These are phyloP conservation scores for Caenorhabditis remanei DNA, from an alignment of 1,140 invertebrate species.

Conservation along the genomic window DNA sequence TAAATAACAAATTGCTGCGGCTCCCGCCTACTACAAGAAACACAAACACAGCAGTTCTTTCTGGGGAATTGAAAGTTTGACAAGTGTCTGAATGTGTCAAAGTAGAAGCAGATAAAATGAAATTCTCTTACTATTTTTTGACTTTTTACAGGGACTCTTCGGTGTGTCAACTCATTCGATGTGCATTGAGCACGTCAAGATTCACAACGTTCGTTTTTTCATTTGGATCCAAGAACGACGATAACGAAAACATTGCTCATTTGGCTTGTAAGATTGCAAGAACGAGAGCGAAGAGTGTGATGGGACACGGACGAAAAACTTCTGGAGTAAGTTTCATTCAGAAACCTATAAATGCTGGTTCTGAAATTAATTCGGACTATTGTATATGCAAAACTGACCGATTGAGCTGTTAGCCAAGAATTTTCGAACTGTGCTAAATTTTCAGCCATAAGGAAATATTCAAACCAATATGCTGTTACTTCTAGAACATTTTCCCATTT, in stretches of 20 bases:
- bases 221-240: slow-evolving; percentile 60
- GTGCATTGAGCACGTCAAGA: slow-evolving; percentile 34
- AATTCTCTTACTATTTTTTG: neutral
- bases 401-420: too few relatives aligned
- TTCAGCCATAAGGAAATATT: too few relatives aligned
- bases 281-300: neutral
- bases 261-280: slow-evolving; percentile 62
- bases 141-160: slow-evolving; percentile 60
- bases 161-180: slow-evolving; percentile 54
- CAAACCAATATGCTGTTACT: too few relatives aligned
- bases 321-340: slow-evolving; percentile 29
- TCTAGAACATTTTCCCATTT: too few relatives aligned
- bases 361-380: too few relatives aligned
- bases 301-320: slow-evolving; percentile 18
- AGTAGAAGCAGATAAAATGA: neutral
- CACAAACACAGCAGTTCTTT: neutral
- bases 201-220: slow-evolving; percentile 62
- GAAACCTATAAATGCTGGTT: neutral
- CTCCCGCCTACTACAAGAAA: neutral
- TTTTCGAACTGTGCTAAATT: too few relatives aligned
- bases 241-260: slow-evolving; percentile 65
- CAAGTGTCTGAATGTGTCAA: slow-evolving; percentile 48
- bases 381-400: too few relatives aligned
- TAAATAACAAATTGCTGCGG: slow-evolving; percentile 42
- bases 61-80: slow-evolving; percentile 52